Conservation (phyloP, 2,888 invertebrate species). For the Nudaria mundana region DNA sequence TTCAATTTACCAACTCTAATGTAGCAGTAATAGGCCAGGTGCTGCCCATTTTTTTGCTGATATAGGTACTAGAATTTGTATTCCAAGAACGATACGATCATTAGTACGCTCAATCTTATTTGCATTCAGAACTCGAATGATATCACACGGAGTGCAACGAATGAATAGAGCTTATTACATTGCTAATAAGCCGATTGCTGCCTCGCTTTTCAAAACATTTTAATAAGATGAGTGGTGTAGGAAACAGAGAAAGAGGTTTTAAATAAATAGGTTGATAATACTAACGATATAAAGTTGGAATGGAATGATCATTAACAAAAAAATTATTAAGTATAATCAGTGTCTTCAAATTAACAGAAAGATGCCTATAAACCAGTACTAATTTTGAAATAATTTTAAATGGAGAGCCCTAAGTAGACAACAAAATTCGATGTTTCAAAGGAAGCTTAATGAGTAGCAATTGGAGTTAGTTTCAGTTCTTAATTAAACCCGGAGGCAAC, state of each 20-base stretch:
- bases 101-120: conserved; percentile 14
- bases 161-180: too few relatives aligned
- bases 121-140: not conserved
- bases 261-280: too few relatives aligned
- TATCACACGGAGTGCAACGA: not conserved
- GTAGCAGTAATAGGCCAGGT: conserved; percentile 9
- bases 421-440: conserved; percentile 38
- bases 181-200: too few relatives aligned
- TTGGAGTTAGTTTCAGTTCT: conserved; percentile 60
- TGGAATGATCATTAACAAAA: too few relatives aligned
- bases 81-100: conserved; percentile 10
- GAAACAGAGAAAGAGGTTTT: too few relatives aligned
- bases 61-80: conserved; percentile 14
- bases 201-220: too few relatives aligned
- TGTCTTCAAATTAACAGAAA: not conserved
- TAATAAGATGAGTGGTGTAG: too few relatives aligned
- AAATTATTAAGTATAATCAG: too few relatives aligned
- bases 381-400: not conserved
- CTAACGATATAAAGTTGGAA: too few relatives aligned
- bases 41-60: conserved; percentile 4
- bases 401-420: conserved; percentile 44
- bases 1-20: conserved; percentile 16
- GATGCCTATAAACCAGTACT: not conserved
- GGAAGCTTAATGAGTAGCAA: conserved; percentile 56
- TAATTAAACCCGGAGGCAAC: conserved; percentile 69